These are phyloP conservation scores for Zelostemma sp. DNA, from an alignment of 1,140 invertebrate genomes.

Conservation along the genomic window DNA sequence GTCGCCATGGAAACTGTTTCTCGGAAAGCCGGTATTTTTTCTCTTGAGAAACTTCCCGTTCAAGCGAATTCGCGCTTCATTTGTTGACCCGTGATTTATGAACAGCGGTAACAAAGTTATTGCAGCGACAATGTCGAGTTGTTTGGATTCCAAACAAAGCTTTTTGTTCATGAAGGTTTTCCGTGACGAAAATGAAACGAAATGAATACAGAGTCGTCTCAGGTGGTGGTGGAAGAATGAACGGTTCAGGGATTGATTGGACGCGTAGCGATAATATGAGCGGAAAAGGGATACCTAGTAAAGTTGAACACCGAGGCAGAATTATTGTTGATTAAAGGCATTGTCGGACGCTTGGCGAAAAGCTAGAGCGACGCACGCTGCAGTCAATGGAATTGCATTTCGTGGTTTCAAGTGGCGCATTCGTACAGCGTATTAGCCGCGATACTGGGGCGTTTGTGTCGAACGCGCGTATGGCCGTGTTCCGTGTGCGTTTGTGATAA, in stretches of 20 bases:
- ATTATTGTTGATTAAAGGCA: conserved; percentile 65
- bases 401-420: conserved; percentile 36
- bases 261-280: not conserved
- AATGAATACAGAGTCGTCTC: not conserved
- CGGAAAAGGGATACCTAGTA: not conserved
- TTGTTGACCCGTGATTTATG: too few relatives aligned
- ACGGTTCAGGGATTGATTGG: not conserved
- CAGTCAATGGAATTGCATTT: conserved; percentile 57
- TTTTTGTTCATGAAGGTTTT: not conserved
- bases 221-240: not conserved
- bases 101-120: too few relatives aligned
- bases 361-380: conserved; percentile 22
- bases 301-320: conserved; percentile 28
- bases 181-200: too few relatives aligned
- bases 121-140: too few relatives aligned
- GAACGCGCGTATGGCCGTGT: not conserved
- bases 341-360: conserved; percentile 48
- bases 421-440: conserved; percentile 2
- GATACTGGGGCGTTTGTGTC: not conserved
- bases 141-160: not conserved
- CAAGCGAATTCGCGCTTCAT: too few relatives aligned
- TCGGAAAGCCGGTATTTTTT: too few relatives aligned
- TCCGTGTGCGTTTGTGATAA: conserved; percentile 8
- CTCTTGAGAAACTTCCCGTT: too few relatives aligned
- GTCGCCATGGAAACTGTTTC: conserved; percentile 9